Conservation (phyloP, 2,888 invertebrate species). For the Pachycephus smyrnensis region DNA sequence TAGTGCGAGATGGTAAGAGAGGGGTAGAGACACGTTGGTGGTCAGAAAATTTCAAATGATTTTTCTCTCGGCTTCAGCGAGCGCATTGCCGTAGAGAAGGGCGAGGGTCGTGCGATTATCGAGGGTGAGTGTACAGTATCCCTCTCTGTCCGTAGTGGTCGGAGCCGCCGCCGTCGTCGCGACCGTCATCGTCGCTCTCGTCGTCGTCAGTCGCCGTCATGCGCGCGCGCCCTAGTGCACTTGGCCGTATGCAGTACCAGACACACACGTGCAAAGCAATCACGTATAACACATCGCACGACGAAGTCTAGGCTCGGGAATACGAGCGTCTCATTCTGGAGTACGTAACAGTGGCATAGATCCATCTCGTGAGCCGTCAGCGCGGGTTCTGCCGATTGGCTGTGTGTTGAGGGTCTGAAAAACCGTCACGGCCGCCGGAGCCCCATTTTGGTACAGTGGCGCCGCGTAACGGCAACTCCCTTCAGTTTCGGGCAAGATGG, state of each 20-base stretch:
- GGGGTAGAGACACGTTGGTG: slow-evolving; percentile 17
- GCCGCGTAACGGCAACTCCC: slow-evolving; percentile 50
- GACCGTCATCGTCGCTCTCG: background rate
- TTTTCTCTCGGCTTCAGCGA: slow-evolving; percentile 29
- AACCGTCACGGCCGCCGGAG: slow-evolving; percentile 56
- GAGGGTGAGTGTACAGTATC: slow-evolving; percentile 40
- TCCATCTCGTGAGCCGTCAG: background rate
- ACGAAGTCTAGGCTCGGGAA: background rate
- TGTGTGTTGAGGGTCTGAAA: slow-evolving; percentile 31
- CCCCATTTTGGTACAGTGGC: slow-evolving; percentile 34
- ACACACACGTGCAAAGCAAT: background rate
- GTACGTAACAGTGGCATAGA: no score
- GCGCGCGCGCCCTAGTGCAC: background rate
- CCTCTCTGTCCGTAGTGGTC: slow-evolving; percentile 11
- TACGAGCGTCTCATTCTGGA: no score
- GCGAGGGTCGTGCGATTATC: slow-evolving; percentile 31
- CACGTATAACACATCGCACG: background rate
- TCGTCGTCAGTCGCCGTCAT: background rate
- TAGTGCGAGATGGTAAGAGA: background rate
- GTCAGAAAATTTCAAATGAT: slow-evolving; percentile 26
- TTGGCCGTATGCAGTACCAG: background rate
- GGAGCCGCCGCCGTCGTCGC: slow-evolving; percentile 1
- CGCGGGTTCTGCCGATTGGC: slow-evolving; percentile 22
- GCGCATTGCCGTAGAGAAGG: slow-evolving; percentile 27
- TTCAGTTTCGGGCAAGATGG: slow-evolving; percentile 63